Base-by-base conservation (phyloP, 2,113 vertebrate genomes). In the Halcyon senegalensis region DNA sequence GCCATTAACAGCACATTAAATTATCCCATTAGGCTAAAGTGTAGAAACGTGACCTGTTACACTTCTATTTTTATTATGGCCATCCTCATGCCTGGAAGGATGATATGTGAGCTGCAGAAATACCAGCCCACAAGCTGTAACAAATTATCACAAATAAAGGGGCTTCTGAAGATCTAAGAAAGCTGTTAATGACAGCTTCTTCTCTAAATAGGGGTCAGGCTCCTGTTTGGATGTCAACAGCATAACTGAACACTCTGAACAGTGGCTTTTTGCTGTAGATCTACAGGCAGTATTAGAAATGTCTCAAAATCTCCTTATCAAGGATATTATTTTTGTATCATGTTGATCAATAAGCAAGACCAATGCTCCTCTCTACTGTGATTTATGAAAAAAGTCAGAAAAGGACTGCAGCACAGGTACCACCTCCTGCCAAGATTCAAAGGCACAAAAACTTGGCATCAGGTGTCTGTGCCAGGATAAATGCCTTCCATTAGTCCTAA, bases 351-450 rank as follows among this genome's bases (percentile, higher is more conserved):
- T 88, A 95, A 84, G 31, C 24, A 84, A 17, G 5, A 60, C 43
- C 72, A 96, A 30, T 4, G 27, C 37, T 60, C 18, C 59, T 79
- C 39, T 64, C 46, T 75, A 12, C 21, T 53, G 15, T n/a, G 19
- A 91, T 75, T 82, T 60, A 53, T 51, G 37, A 86, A 88, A 95
- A 94, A 96, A 93, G 79, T 89, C 89, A 92, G 74, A 48, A 90
- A 83, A 90, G 28, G 37, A 70, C 84, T 79, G 67, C 75, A 82
- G 56, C 75, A 76, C 12, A 74, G 55, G n/a, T 96, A 68, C 84
- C 35, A n/a, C 66, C 94, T 84, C 53, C 90, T 94, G 73, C 73
- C 84, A 83, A 88, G 92, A 95, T 63, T 79, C 85, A 96, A 80
- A 70, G 66, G 43, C 64, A 80, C 67, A 95, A 50, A 92, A 91